Percentiles rank a stretch among this genome's conserved stretches.
Conservation (phyloP, 2,797 vertebrate genomes). For the Gouania willdenowi region DNA sequence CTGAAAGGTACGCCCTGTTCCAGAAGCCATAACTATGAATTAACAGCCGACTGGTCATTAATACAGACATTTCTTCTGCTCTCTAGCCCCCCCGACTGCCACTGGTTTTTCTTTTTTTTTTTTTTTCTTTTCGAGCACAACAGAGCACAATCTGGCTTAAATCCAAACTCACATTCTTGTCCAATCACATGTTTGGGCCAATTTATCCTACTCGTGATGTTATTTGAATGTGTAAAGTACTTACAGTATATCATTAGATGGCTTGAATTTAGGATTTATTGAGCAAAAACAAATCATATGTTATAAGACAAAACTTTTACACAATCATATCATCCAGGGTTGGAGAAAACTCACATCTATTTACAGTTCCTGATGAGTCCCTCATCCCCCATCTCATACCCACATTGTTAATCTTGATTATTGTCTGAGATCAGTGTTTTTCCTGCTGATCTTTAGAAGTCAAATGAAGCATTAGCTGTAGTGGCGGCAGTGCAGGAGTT, state of each 20-base stretch:
- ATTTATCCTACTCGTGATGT: constrained; percentile 25
- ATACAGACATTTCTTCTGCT: constrained; percentile 42
- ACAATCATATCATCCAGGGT: background rate
- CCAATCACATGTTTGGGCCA: constrained; percentile 16
- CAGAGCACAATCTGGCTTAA: constrained; percentile 40
- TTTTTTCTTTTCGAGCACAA: too few species aligned
- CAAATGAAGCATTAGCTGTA: constrained; percentile 25
- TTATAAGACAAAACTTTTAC: constrained; percentile 6
- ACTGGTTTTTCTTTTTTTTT: too few species aligned
- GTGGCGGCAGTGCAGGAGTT: constrained; percentile 48
- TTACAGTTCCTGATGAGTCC: background rate
- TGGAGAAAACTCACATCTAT: background rate
- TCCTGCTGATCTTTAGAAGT: constrained; percentile 16
- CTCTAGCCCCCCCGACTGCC: constrained; percentile 32
- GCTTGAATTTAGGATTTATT: constrained; percentile 14
- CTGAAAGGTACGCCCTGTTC: constrained; percentile 46
- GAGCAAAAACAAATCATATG: constrained; percentile 5
- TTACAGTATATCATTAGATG: constrained; percentile 15
- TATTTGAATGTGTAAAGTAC: constrained; percentile 8
- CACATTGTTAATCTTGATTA: too few species aligned
- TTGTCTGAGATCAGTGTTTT: background rate
- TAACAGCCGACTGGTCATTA: constrained; percentile 42
- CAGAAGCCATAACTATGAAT: constrained; percentile 45
- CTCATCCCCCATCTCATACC: too few species aligned
- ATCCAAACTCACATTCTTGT: constrained; percentile 23